Conservation (phyloP, 2,113 vertebrate genomes). For the Sorex araneus region DNA sequence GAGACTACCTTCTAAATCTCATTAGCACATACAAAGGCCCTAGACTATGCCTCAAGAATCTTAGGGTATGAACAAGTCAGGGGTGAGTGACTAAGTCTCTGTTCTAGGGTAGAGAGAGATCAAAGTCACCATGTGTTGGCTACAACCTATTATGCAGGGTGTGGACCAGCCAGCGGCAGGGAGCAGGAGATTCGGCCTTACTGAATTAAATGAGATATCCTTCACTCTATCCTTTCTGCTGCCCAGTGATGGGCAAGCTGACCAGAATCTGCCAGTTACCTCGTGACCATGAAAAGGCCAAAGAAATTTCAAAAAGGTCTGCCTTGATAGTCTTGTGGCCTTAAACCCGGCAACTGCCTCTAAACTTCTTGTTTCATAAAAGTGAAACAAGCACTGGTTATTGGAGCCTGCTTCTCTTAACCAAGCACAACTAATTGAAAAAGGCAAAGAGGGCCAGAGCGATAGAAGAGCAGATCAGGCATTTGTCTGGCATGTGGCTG, state of each 20-base stretch:
- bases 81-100: neutral
- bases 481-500: too few species aligned
- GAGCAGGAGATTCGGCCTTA: slow-evolving; percentile 4
- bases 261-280: neutral
- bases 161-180: neutral
- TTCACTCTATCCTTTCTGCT: neutral
- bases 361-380: neutral
- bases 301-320: slow-evolving; percentile 15
- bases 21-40: neutral
- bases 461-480: too few species aligned
- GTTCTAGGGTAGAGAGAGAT: neutral
- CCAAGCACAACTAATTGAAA: slow-evolving; percentile 38
- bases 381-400: slow-evolving; percentile 6
- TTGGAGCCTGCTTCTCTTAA: neutral
- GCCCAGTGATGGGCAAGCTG: neutral
- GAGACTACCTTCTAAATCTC: slow-evolving; percentile 8
- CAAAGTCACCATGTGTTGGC: slow-evolving; percentile 26
- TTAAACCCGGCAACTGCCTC: neutral
- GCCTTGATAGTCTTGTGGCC: neutral
- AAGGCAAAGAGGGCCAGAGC: neutral
- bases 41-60: neutral
- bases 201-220: neutral
- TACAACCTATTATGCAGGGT: neutral
- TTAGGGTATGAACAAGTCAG: neutral
- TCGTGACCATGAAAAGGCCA: neutral